phyloP scores from a whole-genome alignment of 1,140 invertebrate genomes.

The Pseudomyrmex gracilis region DNA sequence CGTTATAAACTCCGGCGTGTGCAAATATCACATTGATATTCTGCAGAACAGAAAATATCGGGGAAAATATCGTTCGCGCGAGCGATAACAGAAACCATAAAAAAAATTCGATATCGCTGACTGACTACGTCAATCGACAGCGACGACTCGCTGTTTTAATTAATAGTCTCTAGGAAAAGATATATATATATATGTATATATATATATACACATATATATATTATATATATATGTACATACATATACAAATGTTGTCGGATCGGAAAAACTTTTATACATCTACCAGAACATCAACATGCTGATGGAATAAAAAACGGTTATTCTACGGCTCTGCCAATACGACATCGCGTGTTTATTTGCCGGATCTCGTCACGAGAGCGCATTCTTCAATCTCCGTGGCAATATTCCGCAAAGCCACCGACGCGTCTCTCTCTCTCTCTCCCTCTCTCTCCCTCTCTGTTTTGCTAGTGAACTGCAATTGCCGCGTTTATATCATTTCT shows the following conservation, averaged over 20 bases:
- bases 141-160: conserved; percentile 37
- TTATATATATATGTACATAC: too few species aligned
- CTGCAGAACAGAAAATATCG: conserved; percentile 41
- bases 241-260: conserved; percentile 8
- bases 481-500: conserved; percentile 12
- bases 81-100: conserved; percentile 24
- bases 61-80: conserved; percentile 11
- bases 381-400: conserved; percentile 28
- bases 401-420: background rate
- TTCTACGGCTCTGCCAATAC: background rate
- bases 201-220: too few species aligned
- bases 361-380: background rate
- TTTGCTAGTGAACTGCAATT: conserved; percentile 27
- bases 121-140: conserved; percentile 32
- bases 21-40: conserved; percentile 21
- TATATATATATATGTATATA: background rate
- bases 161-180: conserved; percentile 6
- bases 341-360: background rate
- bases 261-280: conserved; percentile 21
- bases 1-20: background rate
- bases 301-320: background rate
- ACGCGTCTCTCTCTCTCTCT: too few species aligned
- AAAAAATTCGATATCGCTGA: conserved; percentile 34
- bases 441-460: too few species aligned
- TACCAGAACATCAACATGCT: background rate